Base-by-base conservation (phyloP, 2,113 vertebrate genomes). In the Eulemur rufifrons region DNA sequence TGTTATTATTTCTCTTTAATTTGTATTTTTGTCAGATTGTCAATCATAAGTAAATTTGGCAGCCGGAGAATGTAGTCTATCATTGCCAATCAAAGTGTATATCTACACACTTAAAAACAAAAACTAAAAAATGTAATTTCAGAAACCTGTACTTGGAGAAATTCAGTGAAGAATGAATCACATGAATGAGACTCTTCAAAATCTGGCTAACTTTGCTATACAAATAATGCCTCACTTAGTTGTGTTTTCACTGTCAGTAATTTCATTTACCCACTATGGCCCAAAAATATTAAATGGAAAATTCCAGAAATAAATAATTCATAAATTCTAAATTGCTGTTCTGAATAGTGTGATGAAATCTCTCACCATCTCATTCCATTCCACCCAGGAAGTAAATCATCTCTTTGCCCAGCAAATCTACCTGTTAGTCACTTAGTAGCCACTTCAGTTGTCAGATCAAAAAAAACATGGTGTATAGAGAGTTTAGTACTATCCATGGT, bases 31-130 rank as follows among this genome's bases (percentile, higher is more conserved):
- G 56, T 74, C 54, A 96, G 37, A 47, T 29, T 71, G 14, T 80
- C 63, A 87, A 91, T 9, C 64, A 12, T 89, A 91, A 96, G 89
- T 93, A 97, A 95, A n/a, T 74, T 66, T 87, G 39, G 18, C 14
- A 89, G 92, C 20, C 81, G 32, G 34, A 5, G 1, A 91, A 84
- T 42, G 64, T 10, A 89, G 59, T 84, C 6, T 66, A 61, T 66
- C 59, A 54, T 18, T 87, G 39, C 0, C 42, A 81, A 73, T 69
- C 42, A 73, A 86, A 64, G 9, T 56, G 8, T 68, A 17, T 64
- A 32, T 68, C 42, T 39, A 42, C 1, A 73, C 32, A 80, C 21
- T 89, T 29, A 68, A 68, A 37, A 18, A 0, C 42, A 2, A 91
- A 34, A 68, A 25, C 14, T 80, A 69, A 9, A 2, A 20, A 87